A percentile compares a stretch with the other conserved stretches of the same genome.
These are phyloP conservation scores for Ericerus pela DNA, from an alignment of 1,140 invertebrate genomes.

Conservation along the genomic window DNA sequence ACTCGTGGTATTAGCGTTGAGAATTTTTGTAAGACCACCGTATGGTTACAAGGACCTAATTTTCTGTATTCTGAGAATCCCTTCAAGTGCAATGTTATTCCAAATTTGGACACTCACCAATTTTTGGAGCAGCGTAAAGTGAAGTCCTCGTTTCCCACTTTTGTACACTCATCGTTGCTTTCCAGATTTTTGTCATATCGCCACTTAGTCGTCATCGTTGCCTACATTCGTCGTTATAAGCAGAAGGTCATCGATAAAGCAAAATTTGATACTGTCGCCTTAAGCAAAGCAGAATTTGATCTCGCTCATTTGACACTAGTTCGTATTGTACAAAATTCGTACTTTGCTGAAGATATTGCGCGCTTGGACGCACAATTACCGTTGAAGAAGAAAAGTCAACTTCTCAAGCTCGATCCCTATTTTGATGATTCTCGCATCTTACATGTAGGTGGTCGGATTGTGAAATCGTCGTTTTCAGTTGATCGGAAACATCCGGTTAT, in stretches of 20 bases:
- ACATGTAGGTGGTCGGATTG: constrained; percentile 16
- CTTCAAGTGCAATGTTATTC: too few relatives aligned
- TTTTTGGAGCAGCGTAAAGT: too few relatives aligned
- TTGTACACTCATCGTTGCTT: too few relatives aligned
- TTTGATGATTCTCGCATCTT: constrained; percentile 15
- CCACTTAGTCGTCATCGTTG: too few relatives aligned
- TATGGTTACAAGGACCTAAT: not conserved
- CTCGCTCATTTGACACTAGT: not conserved
- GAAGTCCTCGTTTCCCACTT: too few relatives aligned
- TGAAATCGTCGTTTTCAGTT: constrained; percentile 14
- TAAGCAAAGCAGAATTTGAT: too few relatives aligned
- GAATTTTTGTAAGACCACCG: not conserved
- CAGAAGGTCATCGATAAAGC: too few relatives aligned
- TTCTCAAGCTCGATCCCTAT: constrained; percentile 10
- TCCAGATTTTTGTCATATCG: too few relatives aligned
- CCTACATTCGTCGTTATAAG: too few relatives aligned
- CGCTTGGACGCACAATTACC: not conserved
- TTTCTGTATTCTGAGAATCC: too few relatives aligned
- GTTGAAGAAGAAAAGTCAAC: not conserved
- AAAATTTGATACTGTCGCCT: too few relatives aligned
- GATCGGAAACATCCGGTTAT: constrained; percentile 17
- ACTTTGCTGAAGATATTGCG: not conserved
- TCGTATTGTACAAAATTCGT: not conserved
- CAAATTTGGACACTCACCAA: too few relatives aligned
- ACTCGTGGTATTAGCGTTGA: constrained; percentile 10